Evolutionary conservation across 2,113 vertebrate genomes (phyloP).

Genomic region (Chauna torquata): DNA sequence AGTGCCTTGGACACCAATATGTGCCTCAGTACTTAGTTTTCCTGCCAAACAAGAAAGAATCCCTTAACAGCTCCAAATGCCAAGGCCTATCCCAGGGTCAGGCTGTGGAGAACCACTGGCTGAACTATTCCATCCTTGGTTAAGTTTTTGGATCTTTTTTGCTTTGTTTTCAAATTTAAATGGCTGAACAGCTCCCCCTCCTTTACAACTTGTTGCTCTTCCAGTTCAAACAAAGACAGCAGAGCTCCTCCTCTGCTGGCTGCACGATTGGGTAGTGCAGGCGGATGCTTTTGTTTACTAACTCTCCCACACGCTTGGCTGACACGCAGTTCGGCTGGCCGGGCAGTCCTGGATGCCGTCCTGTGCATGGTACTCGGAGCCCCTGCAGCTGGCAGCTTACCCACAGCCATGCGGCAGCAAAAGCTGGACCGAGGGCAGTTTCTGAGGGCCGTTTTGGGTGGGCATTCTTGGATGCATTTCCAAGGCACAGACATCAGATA

Average conservation of each 20-base stretch:
- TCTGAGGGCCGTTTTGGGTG: background rate
- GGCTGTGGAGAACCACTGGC: slow-evolving; percentile 45
- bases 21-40: background rate
- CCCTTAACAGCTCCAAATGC: background rate
- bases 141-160: background rate
- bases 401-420: background rate
- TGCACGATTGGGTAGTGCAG: slow-evolving; percentile 38
- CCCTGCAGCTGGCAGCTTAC: background rate
- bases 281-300: slow-evolving; percentile 76
- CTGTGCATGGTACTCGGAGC: background rate
- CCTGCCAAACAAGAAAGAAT: slow-evolving; percentile 46
- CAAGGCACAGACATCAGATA: slow-evolving; percentile 57
- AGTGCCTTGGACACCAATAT: background rate
- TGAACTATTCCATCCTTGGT: slow-evolving; percentile 20
- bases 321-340: slow-evolving; percentile 43
- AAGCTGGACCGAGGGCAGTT: background rate
- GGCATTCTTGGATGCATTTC: slow-evolving; percentile 31
- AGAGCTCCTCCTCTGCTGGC: slow-evolving; percentile 66
- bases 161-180: slow-evolving; percentile 39
- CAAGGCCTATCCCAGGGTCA: slow-evolving; percentile 20
- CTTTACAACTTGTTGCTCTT: slow-evolving; percentile 55
- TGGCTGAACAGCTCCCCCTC: background rate
- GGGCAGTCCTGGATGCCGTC: background rate
- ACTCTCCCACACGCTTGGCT: slow-evolving; percentile 66
- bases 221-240: slow-evolving; percentile 64